phyloP scores from a whole-genome alignment of 1,140 invertebrate species.

The Drosophila pruinosa region DNA sequence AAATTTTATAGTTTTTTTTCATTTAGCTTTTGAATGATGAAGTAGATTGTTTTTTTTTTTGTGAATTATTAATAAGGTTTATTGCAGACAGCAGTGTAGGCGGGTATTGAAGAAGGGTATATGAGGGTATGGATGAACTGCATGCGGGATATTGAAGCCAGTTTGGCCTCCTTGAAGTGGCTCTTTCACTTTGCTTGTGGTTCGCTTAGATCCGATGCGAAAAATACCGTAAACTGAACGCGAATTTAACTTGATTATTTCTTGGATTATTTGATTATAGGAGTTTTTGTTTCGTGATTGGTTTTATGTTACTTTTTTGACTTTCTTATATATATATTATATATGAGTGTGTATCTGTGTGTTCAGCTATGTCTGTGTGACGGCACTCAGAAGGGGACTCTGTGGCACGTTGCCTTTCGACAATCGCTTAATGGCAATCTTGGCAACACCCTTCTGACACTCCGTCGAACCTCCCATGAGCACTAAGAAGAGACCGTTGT shows the following conservation, averaged over 20 bases:
- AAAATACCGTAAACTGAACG: constrained; percentile 15
- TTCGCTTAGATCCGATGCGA: not conserved
- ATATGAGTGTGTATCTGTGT: not conserved
- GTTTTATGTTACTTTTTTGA: not conserved
- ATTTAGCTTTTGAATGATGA: not conserved
- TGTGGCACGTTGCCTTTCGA: constrained; percentile 34
- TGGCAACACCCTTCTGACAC: constrained; percentile 75
- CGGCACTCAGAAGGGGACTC: constrained; percentile 1
- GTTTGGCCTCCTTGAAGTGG: constrained; percentile 2
- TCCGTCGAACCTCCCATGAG: constrained; percentile 84
- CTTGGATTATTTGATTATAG: not conserved
- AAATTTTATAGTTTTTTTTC: constrained; percentile 1
- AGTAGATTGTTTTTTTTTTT: constrained; percentile 1
- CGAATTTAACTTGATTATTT: constrained; percentile 14
- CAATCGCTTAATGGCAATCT: constrained; percentile 73
- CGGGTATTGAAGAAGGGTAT: not conserved
- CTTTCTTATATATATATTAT: not conserved
- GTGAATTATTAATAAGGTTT: not conserved
- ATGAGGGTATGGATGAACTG: not conserved
- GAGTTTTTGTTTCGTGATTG: not conserved
- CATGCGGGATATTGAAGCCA: not conserved
- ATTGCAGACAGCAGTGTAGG: not conserved
- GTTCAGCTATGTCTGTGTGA: constrained; percentile 1
- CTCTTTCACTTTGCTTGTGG: not conserved
- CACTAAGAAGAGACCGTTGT: constrained; percentile 85